Base-by-base conservation (phyloP, 2,888 invertebrate species). In the Orchesellides sinensis region DNA sequence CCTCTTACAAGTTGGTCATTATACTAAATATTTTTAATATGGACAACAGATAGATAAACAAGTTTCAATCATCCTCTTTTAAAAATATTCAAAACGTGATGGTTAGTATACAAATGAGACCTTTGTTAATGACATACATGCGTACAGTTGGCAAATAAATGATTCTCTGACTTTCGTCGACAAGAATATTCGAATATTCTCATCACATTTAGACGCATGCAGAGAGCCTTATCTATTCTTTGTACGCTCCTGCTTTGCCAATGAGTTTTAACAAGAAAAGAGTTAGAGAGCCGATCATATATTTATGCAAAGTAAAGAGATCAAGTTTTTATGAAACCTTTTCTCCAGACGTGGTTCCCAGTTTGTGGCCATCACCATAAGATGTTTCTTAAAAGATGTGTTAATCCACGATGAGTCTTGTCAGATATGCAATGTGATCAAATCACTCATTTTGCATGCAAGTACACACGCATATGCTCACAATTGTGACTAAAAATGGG, bases 21-120 rank as follows among this genome's bases (percentile, higher is more conserved):
- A 40, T 59, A 29, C 17, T 54, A 54, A 21, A 29, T 54, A 23
- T 56, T 47, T 40, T 49, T 45, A 27, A 35, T 45, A n/a, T 27
- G 54, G 45, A 74, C 66, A 56, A 56, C n/a, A 35, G 68, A 40
- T 40, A 40, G 77, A 77, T 77, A 59, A 59, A 77, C 65, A n/a
- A 59, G 35, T 56, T 77, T 77, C 77, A 77, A 77, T 77, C 68
- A 77, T 35, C 56, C 68, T 47, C n/a, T n/a, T n/a, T n/a, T n/a
- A n/a, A n/a, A n/a, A n/a, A n/a, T n/a, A n/a, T n/a, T n/a, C n/a
- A n/a, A n/a, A n/a, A n/a, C n/a, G n/a, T n/a, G n/a, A n/a, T n/a
- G n/a, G n/a, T n/a, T n/a, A n/a, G n/a, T n/a, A n/a, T n/a, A n/a
- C n/a, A n/a, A n/a, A n/a, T n/a, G n/a, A n/a, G n/a, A n/a, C n/a